Evolutionary conservation across 2,797 vertebrate species (phyloP).

Genomic region (Neomorphus geoffroyi): DNA sequence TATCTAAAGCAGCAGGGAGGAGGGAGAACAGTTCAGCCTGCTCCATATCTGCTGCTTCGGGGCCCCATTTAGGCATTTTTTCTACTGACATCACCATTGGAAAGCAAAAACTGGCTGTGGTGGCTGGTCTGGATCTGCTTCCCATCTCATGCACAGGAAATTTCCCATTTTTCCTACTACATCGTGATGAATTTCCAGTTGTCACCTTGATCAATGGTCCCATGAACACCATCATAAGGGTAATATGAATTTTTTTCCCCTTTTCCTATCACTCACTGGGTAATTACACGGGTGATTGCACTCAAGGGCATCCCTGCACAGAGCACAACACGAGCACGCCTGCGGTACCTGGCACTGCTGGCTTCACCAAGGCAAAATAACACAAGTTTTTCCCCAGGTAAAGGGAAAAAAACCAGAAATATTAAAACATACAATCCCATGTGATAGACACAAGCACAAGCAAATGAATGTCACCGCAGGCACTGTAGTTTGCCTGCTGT

Average conservation of each 20-base stretch:
- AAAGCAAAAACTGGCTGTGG: background rate
- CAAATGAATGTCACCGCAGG: background rate
- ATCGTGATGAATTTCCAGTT: background rate
- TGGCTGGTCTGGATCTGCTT: background rate
- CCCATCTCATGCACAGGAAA: background rate
- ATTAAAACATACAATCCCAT: background rate
- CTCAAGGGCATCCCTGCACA: constrained; percentile 13
- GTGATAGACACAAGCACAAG: background rate
- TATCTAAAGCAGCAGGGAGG: background rate
- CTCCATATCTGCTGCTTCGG: background rate
- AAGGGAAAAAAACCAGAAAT: background rate
- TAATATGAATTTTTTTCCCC: background rate
- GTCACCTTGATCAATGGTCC: constrained; percentile 30
- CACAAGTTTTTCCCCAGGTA: background rate
- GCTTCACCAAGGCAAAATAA: background rate
- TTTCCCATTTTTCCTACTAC: background rate
- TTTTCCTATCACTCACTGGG: constrained; percentile 11
- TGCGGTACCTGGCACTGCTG: background rate
- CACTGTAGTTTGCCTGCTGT: background rate
- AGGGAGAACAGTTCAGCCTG: background rate
- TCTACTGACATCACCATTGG: background rate
- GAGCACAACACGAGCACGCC: background rate
- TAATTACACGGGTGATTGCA: constrained; percentile 42
- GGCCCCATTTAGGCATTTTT: background rate
- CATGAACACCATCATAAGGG: background rate